Evolutionary conservation across 2,113 vertebrate species (phyloP), one percentile per base, ranked within the genome.

Genomic region (Pheucticus melanocephalus): DNA sequence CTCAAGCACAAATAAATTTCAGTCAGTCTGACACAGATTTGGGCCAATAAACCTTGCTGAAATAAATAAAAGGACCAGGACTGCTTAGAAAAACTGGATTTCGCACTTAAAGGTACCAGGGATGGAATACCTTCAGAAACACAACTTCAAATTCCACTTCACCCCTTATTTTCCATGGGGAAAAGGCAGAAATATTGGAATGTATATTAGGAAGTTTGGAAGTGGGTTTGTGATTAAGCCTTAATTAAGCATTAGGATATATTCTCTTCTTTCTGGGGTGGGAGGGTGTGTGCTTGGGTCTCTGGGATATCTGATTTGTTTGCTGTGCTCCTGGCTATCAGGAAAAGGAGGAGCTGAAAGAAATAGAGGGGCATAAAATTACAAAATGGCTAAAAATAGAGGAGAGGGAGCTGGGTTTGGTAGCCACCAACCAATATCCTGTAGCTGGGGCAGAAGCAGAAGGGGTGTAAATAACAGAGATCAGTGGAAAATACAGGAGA

Each of bases 1-100:
- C 87, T 82, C 11, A 39, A 63, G 73, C 60, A 65, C 82, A 84
- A 69, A 95, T 83, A 79, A 61, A 89, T 88, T 79, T 31, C 40
- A 14, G 15, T 18, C 65, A 81, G 19, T 37, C 72, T 89, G 88
- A 68, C 63, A 63, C 39, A 69, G 61, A 72, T 81, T 35, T 82
- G 73, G 72, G 69, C 82, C 85, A 73, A 78, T 79, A 76, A 88
- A 78, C 76, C 53, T 35, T 6, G 82, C 83, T 80, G 57, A 69
- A 92, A 78, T 70, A 59, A 90, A 77, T 40, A 39, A 80, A 76
- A 76, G 44, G 45, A 25, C 30, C 2, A 4, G 17, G 20, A 22
- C 30, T 70, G 42, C 68, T 77, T 47, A 53, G 81, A n/a, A 82
- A 88, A 77, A 54, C 5, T 13, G 35, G 22, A 28, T 61, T 71